Evolutionary conservation across 1,140 invertebrate genomes (phyloP), one percentile per base, ranked within the genome.

Genomic region (Diorhabda sublineata): DNA sequence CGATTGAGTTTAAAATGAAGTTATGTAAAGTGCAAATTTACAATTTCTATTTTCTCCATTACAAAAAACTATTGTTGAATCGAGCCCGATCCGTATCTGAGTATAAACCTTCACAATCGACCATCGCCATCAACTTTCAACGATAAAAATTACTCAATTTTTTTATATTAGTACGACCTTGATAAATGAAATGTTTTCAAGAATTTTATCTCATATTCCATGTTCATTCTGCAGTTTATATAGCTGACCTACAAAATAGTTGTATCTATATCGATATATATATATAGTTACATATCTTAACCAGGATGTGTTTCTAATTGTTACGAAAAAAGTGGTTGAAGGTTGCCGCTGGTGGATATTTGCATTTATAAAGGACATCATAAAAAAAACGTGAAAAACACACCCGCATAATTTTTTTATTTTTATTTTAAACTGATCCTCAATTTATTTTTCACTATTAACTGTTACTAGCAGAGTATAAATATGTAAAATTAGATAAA

Each of bases 101-200:
- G n/a, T 52, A 52, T n/a, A 52, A 52, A 52, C 47, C 47, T 52
- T 52, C 47, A 52, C 47, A 52, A 52, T 52, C n/a, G 47, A n/a
- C 47, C 47, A 52, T 52, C 4, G n/a, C 47, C n/a, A 52, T n/a
- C 4, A 52, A 52, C 47, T 52, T 8, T 52, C 47, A n/a, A n/a
- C 2, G 47, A 52, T 52, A 52, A 52, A 52, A 6, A 52, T 52
- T 3, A 3, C 47, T 52, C n/a, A 52, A 52, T 52, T 52, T 52
- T 26, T 52, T 52, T 52, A 52, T 52, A 52, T 52, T 8, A 52
- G n/a, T 52, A 52, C 47, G n/a, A 4, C 47, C 47, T 52, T 52
- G 47, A n/a, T 52, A 52, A 52, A 8, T 52, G 47, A 52, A 52
- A 52, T 52, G 47, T 52, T 52, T 52, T 9, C 47, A 26, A 26